Evolutionary conservation across 2,113 vertebrate genomes (phyloP).

Genomic region (Tragelaphus scriptus): DNA sequence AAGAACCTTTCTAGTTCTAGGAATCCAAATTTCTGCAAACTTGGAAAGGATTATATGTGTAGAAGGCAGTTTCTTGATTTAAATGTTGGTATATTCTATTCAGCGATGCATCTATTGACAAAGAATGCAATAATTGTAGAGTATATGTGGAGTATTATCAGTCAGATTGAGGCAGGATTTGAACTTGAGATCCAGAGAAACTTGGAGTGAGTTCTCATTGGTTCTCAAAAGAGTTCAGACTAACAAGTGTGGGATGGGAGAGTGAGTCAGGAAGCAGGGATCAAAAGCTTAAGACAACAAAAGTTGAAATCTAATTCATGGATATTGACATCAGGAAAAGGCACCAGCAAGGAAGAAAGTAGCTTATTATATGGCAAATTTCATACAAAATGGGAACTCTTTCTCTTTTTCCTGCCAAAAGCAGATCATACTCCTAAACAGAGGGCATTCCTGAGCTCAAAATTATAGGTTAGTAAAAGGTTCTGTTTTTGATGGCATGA

Average conservation of each 20-base stretch:
- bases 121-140: neutral
- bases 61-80: neutral
- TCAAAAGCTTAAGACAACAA: neutral
- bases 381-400: neutral
- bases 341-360: neutral
- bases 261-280: neutral
- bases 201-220: neutral
- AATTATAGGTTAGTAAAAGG: neutral
- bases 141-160: neutral
- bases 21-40: neutral
- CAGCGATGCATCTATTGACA: neutral
- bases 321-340: neutral
- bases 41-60: neutral
- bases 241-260: neutral
- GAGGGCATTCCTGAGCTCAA: neutral
- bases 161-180: neutral
- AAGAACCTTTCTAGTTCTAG: neutral
- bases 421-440: neutral
- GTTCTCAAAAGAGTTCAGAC: neutral
- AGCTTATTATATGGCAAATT: neutral
- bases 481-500: neutral
- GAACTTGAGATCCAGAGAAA: neutral
- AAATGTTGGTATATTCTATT: neutral
- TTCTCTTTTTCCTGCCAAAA: neutral
- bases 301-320: neutral